A percentile compares a stretch with the other conserved stretches of the same genome.
These are phyloP conservation scores for Dreissena polymorpha DNA, from an alignment of 1,140 invertebrate species.

Conservation along the genomic window DNA sequence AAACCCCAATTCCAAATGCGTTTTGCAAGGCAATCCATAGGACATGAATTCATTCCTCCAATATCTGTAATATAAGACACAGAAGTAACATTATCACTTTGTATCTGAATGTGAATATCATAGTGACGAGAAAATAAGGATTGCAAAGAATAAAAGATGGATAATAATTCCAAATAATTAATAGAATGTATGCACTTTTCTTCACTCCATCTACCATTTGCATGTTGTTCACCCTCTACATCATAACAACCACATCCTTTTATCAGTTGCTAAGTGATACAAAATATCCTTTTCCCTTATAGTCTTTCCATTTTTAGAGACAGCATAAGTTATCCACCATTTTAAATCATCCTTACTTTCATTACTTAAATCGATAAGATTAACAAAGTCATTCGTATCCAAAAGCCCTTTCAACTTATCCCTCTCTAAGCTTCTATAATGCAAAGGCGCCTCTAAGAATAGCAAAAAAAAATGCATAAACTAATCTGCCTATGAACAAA, in stretches of 20 bases:
- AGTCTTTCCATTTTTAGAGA: constrained; percentile 1
- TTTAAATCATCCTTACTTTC: not conserved
- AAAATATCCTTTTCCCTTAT: not conserved
- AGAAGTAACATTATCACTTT: constrained; percentile 32
- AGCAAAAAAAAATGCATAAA: constrained; percentile 14
- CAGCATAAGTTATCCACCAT: not conserved
- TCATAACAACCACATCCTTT: too few species aligned
- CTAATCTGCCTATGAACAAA: constrained; percentile 9
- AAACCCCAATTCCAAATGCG: constrained; percentile 39
- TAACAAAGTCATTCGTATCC: not conserved
- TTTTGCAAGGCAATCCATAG: constrained; percentile 7
- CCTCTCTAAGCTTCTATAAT: too few species aligned
- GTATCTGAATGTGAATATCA: too few species aligned
- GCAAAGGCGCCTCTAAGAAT: constrained; percentile 6
- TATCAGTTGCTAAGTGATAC: too few species aligned
- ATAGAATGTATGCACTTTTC: too few species aligned
- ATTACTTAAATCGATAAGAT: not conserved
- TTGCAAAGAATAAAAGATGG: too few species aligned
- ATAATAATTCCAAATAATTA: too few species aligned
- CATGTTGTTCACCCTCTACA: too few species aligned
- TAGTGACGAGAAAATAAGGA: too few species aligned
- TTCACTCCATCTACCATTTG: too few species aligned
- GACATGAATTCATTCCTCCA: constrained; percentile 14
- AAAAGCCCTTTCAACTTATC: not conserved
- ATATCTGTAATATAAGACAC: constrained; percentile 50